Conservation (phyloP, 2,113 vertebrate species). For the Lucifuga dentata region DNA sequence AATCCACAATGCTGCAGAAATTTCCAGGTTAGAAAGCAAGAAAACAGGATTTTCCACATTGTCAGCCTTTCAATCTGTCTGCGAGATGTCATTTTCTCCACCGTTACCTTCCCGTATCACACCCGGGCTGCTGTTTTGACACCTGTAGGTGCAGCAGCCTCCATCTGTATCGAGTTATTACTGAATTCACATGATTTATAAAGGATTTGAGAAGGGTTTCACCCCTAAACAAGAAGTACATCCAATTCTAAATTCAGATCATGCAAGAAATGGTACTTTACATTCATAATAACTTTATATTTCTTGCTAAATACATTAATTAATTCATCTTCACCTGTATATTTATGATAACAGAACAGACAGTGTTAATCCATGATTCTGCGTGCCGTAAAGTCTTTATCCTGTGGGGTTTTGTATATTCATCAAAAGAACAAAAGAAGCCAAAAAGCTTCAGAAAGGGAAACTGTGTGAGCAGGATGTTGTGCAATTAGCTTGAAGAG, state of each 20-base stretch:
- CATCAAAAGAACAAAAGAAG: constrained; percentile 50
- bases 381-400: constrained; percentile 12
- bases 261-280: too few relatives aligned
- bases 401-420: constrained; percentile 24
- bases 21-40: constrained; percentile 32
- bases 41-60: constrained; percentile 59
- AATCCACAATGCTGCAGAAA: constrained; percentile 49
- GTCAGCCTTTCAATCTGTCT: constrained; percentile 45
- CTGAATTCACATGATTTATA: not conserved
- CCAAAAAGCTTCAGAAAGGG: not conserved
- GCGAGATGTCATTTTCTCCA: constrained; percentile 20
- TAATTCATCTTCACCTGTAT: not conserved
- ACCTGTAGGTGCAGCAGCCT: constrained; percentile 52
- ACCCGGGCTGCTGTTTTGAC: constrained; percentile 29
- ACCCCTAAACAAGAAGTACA: too few relatives aligned
- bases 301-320: too few relatives aligned
- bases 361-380: constrained; percentile 18
- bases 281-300: too few relatives aligned
- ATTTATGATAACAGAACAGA: constrained; percentile 38
- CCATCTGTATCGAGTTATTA: not conserved
- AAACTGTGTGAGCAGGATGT: not conserved
- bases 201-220: too few relatives aligned
- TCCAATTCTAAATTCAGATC: too few relatives aligned
- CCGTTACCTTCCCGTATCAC: constrained; percentile 18
- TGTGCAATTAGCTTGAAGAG: not conserved